These are phyloP conservation scores for Luehdorfia chinensis DNA, from an alignment of 1,140 invertebrate genomes.

Conservation along the genomic window DNA sequence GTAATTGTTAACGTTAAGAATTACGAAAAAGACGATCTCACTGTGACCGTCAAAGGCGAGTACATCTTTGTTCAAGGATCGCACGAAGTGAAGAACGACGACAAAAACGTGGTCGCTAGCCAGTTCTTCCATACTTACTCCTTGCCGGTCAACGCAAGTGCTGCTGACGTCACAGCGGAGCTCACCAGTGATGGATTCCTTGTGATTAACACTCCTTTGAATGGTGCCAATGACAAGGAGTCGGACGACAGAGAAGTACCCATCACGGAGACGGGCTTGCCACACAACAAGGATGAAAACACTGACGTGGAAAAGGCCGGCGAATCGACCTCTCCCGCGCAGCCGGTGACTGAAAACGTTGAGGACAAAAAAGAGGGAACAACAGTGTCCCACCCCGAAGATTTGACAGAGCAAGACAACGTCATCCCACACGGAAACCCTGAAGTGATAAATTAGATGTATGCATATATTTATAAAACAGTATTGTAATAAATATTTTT, in stretches of 20 bases:
- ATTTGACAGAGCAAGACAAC: conserved; percentile 53
- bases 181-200: conserved; percentile 46
- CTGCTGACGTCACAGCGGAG: conserved; percentile 46
- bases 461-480: conserved; percentile 63
- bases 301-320: conserved; percentile 23
- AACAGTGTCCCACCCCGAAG: conserved; percentile 43
- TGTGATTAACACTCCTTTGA: conserved; percentile 43
- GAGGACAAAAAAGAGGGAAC: conserved; percentile 44
- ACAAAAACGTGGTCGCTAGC: conserved; percentile 57
- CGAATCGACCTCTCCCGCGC: conserved; percentile 1
- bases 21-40: conserved; percentile 58
- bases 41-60: conserved; percentile 58
- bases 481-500: conserved; percentile 70
- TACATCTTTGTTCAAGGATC: conserved; percentile 64
- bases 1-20: conserved; percentile 62
- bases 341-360: conserved; percentile 18
- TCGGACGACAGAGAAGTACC: conserved; percentile 52
- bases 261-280: conserved; percentile 43
- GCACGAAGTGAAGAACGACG: conserved; percentile 56
- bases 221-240: conserved; percentile 26
- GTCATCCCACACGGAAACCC: conserved; percentile 51
- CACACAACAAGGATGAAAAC: conserved; percentile 34
- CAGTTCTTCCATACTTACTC: conserved; percentile 69
- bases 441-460: conserved; percentile 58
- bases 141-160: conserved; percentile 49